Evolutionary conservation across 1,140 invertebrate genomes (phyloP).

Genomic region (Magallana angulata): DNA sequence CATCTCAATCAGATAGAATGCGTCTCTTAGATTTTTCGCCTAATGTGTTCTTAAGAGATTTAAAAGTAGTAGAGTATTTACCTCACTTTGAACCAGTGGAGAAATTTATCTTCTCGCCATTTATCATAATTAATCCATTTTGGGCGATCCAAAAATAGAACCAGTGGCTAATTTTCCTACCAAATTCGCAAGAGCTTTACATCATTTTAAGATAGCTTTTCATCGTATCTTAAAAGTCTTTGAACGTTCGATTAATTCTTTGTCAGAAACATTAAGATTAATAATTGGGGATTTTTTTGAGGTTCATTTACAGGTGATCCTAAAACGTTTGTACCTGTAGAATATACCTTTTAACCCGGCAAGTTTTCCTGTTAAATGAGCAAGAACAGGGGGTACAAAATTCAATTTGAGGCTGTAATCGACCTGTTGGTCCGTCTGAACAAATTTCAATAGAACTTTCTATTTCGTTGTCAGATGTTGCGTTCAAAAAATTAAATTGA

Average conservation of each 20-base stretch:
- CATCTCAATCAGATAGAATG: too few relatives aligned
- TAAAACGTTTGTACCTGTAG: neutral
- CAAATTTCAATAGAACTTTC: neutral
- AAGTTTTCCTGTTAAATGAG: neutral
- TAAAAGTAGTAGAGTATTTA: neutral
- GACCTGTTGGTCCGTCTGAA: neutral
- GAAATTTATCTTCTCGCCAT: neutral
- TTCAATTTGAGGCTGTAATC: neutral
- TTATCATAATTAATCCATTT: conserved; percentile 12
- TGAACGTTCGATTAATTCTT: neutral
- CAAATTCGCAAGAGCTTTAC: neutral
- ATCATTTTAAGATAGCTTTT: neutral
- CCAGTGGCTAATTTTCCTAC: neutral
- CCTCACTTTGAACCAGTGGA: neutral
- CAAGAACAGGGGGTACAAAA: neutral
- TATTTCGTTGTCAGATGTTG: neutral
- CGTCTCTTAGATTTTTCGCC: neutral
- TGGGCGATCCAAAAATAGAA: conserved; percentile 12
- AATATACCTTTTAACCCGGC: neutral
- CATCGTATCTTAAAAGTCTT: neutral
- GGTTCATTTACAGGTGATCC: neutral
- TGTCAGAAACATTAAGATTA: neutral
- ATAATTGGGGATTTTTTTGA: neutral
- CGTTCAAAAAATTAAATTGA: neutral
- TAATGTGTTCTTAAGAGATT: conserved; percentile 1